These are phyloP conservation scores for Falcaria lacertinaria DNA, from an alignment of 2,888 invertebrate genomes.

Conservation along the genomic window DNA sequence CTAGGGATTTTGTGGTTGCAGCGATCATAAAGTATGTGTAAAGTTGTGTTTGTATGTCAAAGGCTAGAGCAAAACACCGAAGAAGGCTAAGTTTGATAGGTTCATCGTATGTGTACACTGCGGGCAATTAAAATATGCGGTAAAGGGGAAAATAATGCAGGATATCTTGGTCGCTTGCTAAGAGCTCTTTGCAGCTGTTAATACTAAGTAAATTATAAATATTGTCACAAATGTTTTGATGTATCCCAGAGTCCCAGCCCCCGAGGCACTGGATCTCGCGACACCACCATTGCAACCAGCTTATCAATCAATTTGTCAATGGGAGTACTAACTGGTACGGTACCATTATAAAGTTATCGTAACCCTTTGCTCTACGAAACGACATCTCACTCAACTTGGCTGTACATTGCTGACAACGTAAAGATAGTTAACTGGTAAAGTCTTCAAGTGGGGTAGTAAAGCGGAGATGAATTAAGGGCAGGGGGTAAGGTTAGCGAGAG, in stretches of 20 bases:
- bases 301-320: constrained; percentile 71
- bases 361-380: constrained; percentile 12
- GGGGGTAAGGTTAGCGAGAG: constrained; percentile 5
- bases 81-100: no score
- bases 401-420: constrained; percentile 6
- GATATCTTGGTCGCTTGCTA: no score
- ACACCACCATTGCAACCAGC: constrained; percentile 19
- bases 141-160: no score
- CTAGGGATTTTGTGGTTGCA: no score
- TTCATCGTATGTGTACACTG: no score
- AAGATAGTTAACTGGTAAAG: neutral
- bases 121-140: no score
- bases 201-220: no score
- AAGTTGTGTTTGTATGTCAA: no score
- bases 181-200: no score
- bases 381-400: neutral
- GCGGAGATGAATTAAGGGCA: constrained; percentile 25
- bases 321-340: constrained; percentile 37
- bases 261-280: constrained; percentile 6
- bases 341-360: constrained; percentile 19
- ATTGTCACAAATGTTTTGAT: no score
- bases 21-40: no score
- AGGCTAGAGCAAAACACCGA: no score
- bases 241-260: neutral
- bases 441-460: neutral